phyloP scores from a whole-genome alignment of 2,888 invertebrate genomes.

The Erebia epiphron region DNA sequence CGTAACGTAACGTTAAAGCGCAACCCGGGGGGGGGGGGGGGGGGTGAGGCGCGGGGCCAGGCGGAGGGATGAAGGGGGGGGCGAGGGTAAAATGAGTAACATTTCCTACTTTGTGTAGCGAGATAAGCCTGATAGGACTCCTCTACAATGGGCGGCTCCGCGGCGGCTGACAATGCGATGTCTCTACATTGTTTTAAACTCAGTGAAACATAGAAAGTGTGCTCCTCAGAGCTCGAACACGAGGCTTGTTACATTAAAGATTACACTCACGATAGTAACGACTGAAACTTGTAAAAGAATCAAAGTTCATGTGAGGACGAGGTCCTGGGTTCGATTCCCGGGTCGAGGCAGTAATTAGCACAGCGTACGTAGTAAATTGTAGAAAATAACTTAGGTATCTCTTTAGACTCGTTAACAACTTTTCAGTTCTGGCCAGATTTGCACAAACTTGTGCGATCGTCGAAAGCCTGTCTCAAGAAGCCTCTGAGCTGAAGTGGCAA shows the following conservation, averaged over 20 bases:
- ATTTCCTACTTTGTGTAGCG: constrained; percentile 11
- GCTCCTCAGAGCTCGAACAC: background rate
- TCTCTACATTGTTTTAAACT: background rate
- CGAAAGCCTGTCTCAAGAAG: too few species aligned
- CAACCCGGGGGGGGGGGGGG: background rate
- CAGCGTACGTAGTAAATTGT: too few species aligned
- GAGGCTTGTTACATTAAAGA: background rate
- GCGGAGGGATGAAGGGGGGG: background rate
- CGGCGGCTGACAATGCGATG: background rate
- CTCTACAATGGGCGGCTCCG: background rate
- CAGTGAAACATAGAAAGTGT: background rate
- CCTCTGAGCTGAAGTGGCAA: too few species aligned
- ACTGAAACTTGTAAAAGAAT: too few species aligned
- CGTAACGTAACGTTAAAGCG: background rate
- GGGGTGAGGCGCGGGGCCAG: background rate
- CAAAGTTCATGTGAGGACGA: too few species aligned
- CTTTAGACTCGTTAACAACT: too few species aligned
- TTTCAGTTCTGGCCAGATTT: too few species aligned
- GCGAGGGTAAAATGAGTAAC: background rate
- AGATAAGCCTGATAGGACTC: constrained; percentile 7
- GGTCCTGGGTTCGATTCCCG: too few species aligned
- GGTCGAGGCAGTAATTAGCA: too few species aligned
- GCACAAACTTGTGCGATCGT: too few species aligned
- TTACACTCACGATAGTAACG: background rate
- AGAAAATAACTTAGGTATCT: too few species aligned